A percentile compares a stretch with the other conserved stretches of the same genome.
These are phyloP conservation scores for Catocala fraxini DNA, from an alignment of 2,888 invertebrate species.

Conservation along the genomic window DNA sequence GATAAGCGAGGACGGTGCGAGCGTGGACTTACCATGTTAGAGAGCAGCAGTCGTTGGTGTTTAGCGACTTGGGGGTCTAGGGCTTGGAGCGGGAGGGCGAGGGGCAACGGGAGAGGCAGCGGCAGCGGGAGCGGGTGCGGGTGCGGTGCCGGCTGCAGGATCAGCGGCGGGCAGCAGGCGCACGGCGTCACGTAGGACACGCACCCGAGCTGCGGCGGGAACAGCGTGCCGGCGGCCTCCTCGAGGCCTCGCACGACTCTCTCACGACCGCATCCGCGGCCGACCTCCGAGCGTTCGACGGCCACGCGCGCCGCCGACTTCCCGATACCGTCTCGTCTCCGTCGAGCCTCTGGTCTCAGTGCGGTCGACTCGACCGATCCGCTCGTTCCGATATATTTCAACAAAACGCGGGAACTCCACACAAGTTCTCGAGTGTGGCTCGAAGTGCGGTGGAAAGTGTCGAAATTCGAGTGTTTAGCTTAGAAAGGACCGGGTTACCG, in stretches of 20 bases:
- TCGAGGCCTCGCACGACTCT: constrained; percentile 83
- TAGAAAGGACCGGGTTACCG: constrained; percentile 68
- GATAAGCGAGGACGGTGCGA: constrained; percentile 58
- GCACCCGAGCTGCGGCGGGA: constrained; percentile 87
- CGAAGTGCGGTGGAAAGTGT: constrained; percentile 63
- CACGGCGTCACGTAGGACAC: constrained; percentile 86
- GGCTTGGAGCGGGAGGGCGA: constrained; percentile 83
- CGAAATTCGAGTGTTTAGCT: constrained; percentile 63
- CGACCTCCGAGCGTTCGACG: constrained; percentile 78
- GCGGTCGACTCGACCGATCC: constrained; percentile 53
- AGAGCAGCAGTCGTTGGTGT: constrained; percentile 86
- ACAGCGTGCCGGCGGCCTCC: constrained; percentile 88
- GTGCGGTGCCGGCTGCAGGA: constrained; percentile 82
- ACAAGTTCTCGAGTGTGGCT: constrained; percentile 64
- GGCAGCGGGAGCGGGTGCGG: constrained; percentile 78
- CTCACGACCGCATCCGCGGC: constrained; percentile 86
- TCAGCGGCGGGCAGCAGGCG: constrained; percentile 83
- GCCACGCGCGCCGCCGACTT: constrained; percentile 76
- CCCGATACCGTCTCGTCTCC: constrained; percentile 58
- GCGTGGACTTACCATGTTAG: constrained; percentile 83
- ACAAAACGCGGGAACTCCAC: constrained; percentile 71
- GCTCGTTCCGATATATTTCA: constrained; percentile 47
- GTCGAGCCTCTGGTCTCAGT: constrained; percentile 36
- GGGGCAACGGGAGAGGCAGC: constrained; percentile 81
- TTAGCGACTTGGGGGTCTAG: constrained; percentile 84